These are phyloP conservation scores for Cercopithecus mona DNA, from an alignment of 2,113 vertebrate genomes.

Conservation along the genomic window DNA sequence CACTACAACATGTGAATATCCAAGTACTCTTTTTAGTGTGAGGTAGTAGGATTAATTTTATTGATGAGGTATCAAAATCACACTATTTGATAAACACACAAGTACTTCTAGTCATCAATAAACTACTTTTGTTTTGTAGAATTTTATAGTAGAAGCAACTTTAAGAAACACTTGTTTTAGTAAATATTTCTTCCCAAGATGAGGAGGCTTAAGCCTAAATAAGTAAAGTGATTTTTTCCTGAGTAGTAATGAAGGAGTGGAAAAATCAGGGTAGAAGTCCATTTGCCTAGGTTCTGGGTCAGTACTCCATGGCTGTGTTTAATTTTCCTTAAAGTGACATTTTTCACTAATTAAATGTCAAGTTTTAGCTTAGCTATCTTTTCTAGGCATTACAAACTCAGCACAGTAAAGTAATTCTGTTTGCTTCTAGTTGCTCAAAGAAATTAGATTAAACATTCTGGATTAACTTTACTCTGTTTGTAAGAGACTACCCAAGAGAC, in stretches of 20 bases:
- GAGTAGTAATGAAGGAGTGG: background rate
- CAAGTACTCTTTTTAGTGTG: background rate
- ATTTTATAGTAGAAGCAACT: background rate
- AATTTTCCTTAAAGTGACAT: background rate
- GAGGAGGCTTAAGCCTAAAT: background rate
- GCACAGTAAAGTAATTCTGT: background rate
- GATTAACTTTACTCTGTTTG: conserved; percentile 10
- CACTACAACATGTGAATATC: background rate
- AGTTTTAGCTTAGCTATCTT: background rate
- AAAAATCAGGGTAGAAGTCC: background rate
- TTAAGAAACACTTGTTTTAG: conserved; percentile 19
- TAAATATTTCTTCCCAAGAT: conserved; percentile 21
- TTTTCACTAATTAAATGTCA: background rate
- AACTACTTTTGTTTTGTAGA: background rate
- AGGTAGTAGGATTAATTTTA: background rate
- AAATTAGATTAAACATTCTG: background rate
- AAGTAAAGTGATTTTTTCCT: background rate
- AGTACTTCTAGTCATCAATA: background rate
- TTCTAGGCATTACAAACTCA: background rate
- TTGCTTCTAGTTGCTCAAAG: background rate
- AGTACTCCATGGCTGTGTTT: background rate
- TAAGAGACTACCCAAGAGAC: background rate
- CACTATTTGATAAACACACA: background rate
- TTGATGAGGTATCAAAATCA: background rate
- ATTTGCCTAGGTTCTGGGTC: background rate